phyloP scores from a whole-genome alignment of 2,888 invertebrate species.

The Phengaris alcon region DNA sequence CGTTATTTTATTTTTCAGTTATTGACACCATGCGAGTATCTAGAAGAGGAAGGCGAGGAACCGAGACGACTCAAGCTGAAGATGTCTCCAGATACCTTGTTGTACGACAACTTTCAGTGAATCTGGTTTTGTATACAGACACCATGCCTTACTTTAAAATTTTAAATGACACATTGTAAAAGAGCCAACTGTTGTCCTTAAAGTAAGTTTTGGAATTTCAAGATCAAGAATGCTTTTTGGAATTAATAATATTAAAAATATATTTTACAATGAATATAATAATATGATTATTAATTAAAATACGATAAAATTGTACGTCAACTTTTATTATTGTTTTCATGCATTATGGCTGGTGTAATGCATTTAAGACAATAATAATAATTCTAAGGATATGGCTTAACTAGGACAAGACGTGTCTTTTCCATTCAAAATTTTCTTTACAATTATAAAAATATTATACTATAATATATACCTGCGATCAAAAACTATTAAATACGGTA shows the following conservation, averaged over 20 bases:
- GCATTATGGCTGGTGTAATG: conserved; percentile 51
- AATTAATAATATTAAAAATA: too few relatives aligned
- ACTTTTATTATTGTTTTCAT: not conserved
- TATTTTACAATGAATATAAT: too few relatives aligned
- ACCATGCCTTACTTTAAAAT: not conserved
- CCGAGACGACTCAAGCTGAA: conserved; percentile 58
- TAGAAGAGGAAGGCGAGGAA: conserved; percentile 55
- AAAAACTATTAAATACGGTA: too few relatives aligned
- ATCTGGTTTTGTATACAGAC: conserved; percentile 7
- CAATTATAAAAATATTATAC: not conserved
- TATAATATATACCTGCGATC: too few relatives aligned
- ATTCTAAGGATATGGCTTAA: not conserved
- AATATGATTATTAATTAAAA: too few relatives aligned
- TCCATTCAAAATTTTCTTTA: not conserved
- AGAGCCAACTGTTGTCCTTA: not conserved
- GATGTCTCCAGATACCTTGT: conserved; percentile 52
- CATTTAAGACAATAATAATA: conserved; percentile 40
- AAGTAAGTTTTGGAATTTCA: not conserved
- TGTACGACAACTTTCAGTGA: conserved; percentile 61
- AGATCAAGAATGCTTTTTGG: too few relatives aligned
- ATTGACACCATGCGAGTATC: conserved; percentile 59
- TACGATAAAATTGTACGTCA: not conserved
- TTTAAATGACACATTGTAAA: not conserved
- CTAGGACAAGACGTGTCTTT: too few relatives aligned
- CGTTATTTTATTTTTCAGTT: conserved; percentile 47